Evolutionary conservation across 1,140 invertebrate species (phyloP).

Genomic region (Aplysia californica): DNA sequence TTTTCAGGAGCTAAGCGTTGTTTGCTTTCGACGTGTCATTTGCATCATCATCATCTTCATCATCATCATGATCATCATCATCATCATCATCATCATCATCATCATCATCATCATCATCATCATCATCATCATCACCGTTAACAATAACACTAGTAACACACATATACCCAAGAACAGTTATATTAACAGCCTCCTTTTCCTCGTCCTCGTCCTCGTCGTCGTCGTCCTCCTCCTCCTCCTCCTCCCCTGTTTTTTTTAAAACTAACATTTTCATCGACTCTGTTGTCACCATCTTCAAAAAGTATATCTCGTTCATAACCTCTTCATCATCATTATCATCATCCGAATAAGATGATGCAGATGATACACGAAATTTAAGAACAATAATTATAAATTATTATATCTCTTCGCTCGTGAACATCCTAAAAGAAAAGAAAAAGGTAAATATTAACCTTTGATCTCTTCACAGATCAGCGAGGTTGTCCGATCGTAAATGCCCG

Average conservation of each 20-base stretch:
- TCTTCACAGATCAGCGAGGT: too few relatives aligned
- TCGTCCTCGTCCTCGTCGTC: neutral
- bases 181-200: neutral
- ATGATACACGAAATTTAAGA: too few relatives aligned
- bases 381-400: too few relatives aligned
- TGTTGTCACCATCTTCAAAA: slow-evolving; percentile 26
- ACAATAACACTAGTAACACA: slow-evolving; percentile 9
- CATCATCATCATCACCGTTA: slow-evolving; percentile 25
- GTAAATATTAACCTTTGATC: too few relatives aligned
- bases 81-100: slow-evolving; percentile 26
- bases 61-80: slow-evolving; percentile 30
- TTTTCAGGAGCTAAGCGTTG: neutral
- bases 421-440: too few relatives aligned
- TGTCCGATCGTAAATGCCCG: too few relatives aligned
- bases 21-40: neutral
- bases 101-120: slow-evolving; percentile 18
- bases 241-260: slow-evolving; percentile 4
- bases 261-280: slow-evolving; percentile 15
- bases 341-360: too few relatives aligned
- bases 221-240: neutral
- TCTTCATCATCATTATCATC: neutral
- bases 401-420: too few relatives aligned
- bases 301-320: slow-evolving; percentile 13
- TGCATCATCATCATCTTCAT: slow-evolving; percentile 25
- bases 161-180: neutral